phyloP scores from a whole-genome alignment of 2,888 invertebrate species.

The Conistra vaccinii region DNA sequence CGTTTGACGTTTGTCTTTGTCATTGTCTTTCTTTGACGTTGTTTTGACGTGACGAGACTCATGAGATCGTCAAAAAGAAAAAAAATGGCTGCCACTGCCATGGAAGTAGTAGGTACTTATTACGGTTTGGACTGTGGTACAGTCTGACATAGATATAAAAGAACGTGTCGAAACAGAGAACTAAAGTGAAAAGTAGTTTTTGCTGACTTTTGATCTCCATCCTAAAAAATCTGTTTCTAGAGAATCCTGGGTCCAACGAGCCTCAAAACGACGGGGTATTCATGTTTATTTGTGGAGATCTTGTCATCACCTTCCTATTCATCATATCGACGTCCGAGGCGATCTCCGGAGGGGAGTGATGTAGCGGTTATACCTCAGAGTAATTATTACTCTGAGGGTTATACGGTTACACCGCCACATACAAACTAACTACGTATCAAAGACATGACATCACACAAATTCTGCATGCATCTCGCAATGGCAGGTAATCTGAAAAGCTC shows the following conservation, averaged over 20 bases:
- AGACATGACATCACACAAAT: too few species aligned
- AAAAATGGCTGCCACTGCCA: not conserved
- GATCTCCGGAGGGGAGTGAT: too few species aligned
- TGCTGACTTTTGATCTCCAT: not conserved
- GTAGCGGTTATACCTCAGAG: too few species aligned
- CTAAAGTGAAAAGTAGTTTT: not conserved
- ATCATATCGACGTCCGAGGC: too few species aligned
- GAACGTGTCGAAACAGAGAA: not conserved
- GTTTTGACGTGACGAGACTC: constrained; percentile 2
- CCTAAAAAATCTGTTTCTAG: not conserved
- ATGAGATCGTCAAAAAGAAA: not conserved
- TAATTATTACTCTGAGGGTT: too few species aligned
- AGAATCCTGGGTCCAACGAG: not conserved
- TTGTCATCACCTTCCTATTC: not conserved
- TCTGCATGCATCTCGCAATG: too few species aligned
- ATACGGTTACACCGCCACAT: too few species aligned
- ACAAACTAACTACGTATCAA: too few species aligned
- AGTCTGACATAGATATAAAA: not conserved
- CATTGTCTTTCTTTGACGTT: not conserved
- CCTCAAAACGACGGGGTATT: not conserved
- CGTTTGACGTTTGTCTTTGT: not conserved
- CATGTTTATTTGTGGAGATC: not conserved
- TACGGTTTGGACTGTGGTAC: not conserved
- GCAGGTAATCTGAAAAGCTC: too few species aligned
- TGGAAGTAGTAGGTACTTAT: constrained; percentile 22